Conservation (phyloP, 2,888 invertebrate species). For the Antheraea yamamai region DNA sequence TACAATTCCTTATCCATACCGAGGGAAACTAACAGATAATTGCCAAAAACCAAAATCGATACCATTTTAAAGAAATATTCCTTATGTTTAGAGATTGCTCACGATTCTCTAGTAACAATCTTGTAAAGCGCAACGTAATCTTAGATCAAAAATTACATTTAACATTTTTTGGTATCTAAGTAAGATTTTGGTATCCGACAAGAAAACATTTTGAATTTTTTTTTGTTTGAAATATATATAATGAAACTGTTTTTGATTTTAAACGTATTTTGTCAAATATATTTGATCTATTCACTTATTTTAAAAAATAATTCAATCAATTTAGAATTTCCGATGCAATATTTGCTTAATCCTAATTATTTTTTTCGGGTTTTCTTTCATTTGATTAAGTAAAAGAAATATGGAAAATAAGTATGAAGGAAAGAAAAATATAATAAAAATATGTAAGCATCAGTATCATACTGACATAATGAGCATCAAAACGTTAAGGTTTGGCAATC, state of each 20-base stretch:
- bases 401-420: not conserved
- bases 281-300: not conserved
- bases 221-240: not conserved
- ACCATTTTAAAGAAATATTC: no score
- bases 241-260: not conserved
- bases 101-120: no score
- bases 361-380: not conserved
- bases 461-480: slow-evolving; percentile 58
- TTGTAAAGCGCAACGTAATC: no score
- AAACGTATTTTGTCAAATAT: not conserved
- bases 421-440: not conserved
- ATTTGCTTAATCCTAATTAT: not conserved
- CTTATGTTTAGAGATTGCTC: no score
- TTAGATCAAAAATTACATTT: no score
- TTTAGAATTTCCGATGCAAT: not conserved
- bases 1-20: no score
- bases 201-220: no score
- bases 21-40: no score
- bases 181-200: no score
- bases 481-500: slow-evolving; percentile 51
- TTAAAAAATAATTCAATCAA: not conserved
- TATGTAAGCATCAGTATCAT: slow-evolving; percentile 22
- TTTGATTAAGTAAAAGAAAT: not conserved
- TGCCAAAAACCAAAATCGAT: no score
- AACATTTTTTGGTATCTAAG: no score